Percentiles rank a stretch among this genome's conserved stretches.
Evolutionary conservation across 2,113 vertebrate genomes (phyloP).

Genomic region (Ardeotis arabs): DNA sequence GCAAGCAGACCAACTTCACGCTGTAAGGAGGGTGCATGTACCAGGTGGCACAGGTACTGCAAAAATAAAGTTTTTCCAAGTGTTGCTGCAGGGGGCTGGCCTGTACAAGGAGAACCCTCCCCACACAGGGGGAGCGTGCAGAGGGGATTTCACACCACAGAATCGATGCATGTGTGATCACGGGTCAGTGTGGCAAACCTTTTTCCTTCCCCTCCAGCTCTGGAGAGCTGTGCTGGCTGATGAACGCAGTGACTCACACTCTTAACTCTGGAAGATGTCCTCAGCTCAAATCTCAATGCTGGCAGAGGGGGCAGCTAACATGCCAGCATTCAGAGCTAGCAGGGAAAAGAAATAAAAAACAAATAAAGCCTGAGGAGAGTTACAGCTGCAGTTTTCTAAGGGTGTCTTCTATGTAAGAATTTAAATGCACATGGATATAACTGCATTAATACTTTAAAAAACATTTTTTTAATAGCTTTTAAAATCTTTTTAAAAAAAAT

Average conservation of each 20-base stretch:
- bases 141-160: background rate
- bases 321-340: background rate
- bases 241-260: background rate
- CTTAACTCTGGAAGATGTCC: background rate
- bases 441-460: background rate
- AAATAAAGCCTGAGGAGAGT: background rate
- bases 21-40: rapidly evolving
- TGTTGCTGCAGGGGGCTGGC: too few species aligned
- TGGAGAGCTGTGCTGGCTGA: background rate
- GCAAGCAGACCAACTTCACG: background rate
- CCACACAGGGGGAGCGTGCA: rapidly evolving
- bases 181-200: background rate
- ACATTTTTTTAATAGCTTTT: background rate
- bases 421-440: background rate
- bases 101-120: too few species aligned
- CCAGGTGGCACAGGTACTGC: rapidly evolving
- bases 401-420: background rate
- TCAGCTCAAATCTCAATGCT: background rate
- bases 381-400: background rate
- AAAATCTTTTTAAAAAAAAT: background rate
- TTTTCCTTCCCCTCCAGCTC: background rate
- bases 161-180: rapidly evolving
- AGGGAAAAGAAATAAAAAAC: background rate
- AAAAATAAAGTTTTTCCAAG: background rate
- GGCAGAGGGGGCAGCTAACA: background rate